Conservation (phyloP, 2,113 vertebrate species). For the Xyliphius kryptos region DNA sequence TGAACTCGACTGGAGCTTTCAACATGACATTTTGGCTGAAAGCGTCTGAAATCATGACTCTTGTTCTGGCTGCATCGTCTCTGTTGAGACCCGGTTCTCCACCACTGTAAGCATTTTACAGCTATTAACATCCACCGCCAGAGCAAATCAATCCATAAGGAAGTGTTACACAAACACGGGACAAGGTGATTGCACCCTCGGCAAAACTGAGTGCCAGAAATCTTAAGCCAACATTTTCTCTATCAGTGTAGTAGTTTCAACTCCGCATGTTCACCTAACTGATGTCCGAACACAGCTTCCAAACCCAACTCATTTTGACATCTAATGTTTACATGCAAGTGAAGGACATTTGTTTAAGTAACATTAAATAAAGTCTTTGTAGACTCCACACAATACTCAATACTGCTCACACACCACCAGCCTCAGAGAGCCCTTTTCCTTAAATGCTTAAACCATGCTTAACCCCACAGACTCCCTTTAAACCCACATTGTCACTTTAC, state of each 20-base stretch:
- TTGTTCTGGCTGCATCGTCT: conserved; percentile 17
- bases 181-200: neutral
- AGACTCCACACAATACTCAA: too few species aligned
- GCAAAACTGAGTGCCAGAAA: neutral
- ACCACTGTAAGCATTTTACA: conserved; percentile 7
- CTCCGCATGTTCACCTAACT: neutral
- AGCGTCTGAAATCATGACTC: conserved; percentile 18
- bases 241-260: neutral
- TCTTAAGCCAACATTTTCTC: neutral
- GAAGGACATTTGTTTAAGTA: too few species aligned
- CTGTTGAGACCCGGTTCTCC: conserved; percentile 1
- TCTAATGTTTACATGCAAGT: too few species aligned
- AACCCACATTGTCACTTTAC: too few species aligned
- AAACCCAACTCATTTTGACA: too few species aligned
- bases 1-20: conserved; percentile 25
- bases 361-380: too few species aligned
- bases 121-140: conserved; percentile 4
- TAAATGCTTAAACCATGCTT: too few species aligned
- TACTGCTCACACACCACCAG: too few species aligned
- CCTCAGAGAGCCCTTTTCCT: too few species aligned
- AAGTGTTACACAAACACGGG: neutral
- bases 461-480: too few species aligned
- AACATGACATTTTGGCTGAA: conserved; percentile 15
- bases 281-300: too few species aligned
- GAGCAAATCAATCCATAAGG: conserved; percentile 11